Percentiles rank a stretch among this genome's conserved stretches.
Evolutionary conservation across 1,140 invertebrate species (phyloP).

Genomic region (Linepithema humile): DNA sequence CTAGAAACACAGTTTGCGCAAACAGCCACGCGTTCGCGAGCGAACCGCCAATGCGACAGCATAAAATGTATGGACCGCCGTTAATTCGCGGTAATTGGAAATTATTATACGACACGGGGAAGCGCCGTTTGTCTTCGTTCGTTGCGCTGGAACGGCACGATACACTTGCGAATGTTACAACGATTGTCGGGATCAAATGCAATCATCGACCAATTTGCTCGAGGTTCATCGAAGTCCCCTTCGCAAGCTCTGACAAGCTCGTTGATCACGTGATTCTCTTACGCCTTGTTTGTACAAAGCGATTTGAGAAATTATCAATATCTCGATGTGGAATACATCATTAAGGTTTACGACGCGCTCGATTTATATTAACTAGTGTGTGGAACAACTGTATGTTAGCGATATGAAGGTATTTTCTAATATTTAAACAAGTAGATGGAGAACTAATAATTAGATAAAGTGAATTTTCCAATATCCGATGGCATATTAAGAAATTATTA

Average conservation of each 20-base stretch:
- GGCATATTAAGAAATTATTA: too few relatives aligned
- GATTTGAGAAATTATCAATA: background rate
- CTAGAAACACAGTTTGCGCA: conserved; percentile 39
- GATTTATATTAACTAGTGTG: background rate
- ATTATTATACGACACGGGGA: conserved; percentile 63
- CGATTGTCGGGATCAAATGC: background rate
- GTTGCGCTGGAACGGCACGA: background rate
- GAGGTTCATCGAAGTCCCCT: background rate
- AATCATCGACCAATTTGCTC: background rate
- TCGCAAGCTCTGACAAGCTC: background rate
- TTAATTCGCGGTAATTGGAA: conserved; percentile 70
- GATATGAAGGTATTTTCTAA: background rate
- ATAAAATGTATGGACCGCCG: conserved; percentile 50
- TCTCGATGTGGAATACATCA: background rate
- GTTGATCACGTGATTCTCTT: background rate
- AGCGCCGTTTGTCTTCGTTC: conserved; percentile 66
- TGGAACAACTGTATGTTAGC: background rate
- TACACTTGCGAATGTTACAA: background rate
- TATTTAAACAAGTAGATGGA: too few relatives aligned
- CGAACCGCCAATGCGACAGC: conserved; percentile 27
- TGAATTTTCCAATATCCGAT: too few relatives aligned
- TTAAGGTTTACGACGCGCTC: background rate
- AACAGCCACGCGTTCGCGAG: conserved; percentile 27
- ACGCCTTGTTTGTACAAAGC: background rate
- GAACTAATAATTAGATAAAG: too few relatives aligned